Conservation (phyloP, 1,140 invertebrate genomes). For the Metaphire vulgaris region DNA sequence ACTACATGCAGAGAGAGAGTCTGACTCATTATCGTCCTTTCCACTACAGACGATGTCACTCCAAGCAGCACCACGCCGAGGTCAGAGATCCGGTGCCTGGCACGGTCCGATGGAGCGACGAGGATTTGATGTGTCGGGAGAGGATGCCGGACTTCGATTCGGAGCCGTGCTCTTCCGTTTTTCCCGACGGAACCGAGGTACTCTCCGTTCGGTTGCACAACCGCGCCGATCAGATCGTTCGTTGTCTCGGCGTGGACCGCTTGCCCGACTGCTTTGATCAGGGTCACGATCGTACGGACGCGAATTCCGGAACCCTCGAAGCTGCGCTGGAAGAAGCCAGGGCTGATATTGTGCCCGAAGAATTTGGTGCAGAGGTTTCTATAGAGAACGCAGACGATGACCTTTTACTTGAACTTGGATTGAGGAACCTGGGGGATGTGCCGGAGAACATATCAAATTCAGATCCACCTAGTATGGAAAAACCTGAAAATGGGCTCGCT, state of each 20-base stretch:
- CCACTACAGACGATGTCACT: no score
- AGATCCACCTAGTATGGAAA: neutral
- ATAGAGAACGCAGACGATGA: neutral
- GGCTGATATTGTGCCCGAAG: neutral
- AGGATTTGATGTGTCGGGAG: conserved; percentile 16
- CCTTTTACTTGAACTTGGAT: neutral
- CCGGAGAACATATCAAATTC: no score
- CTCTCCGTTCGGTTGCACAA: conserved; percentile 1
- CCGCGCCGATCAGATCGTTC: conserved; percentile 14
- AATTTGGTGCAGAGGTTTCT: conserved; percentile 12
- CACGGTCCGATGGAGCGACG: neutral
- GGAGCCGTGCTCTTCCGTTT: neutral
- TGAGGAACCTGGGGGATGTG: no score
- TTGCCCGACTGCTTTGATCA: neutral
- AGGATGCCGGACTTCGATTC: conserved; percentile 16
- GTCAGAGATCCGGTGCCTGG: neutral
- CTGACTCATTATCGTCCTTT: no score
- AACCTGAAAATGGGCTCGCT: conserved; percentile 9
- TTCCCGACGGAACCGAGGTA: conserved; percentile 14
- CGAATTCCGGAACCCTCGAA: neutral
- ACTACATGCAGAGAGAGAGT: conserved; percentile 1
- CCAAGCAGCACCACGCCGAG: no score
- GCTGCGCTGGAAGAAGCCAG: neutral
- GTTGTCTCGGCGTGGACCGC: conserved; percentile 3
- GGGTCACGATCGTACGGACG: neutral